Evolutionary conservation across 2,113 vertebrate species (phyloP).

Genomic region (Ceyx cyanopectus): DNA sequence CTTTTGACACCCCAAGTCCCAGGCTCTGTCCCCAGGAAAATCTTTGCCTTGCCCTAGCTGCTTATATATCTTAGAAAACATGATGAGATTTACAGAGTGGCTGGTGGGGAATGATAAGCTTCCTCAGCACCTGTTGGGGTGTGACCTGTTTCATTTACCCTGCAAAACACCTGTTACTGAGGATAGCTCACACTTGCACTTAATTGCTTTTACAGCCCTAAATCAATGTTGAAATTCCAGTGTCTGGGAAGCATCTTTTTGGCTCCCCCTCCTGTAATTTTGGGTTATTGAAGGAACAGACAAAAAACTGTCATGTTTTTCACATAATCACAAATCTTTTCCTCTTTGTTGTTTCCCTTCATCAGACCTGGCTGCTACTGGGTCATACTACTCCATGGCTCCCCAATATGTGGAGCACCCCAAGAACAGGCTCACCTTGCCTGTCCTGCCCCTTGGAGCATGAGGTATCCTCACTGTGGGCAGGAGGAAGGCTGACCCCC

Average conservation of each 20-base stretch:
- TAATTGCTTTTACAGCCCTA: background rate
- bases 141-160: background rate
- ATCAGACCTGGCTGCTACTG: background rate
- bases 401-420: background rate
- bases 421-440: background rate
- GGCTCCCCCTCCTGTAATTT: background rate
- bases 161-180: background rate
- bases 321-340: background rate
- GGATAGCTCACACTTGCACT: background rate
- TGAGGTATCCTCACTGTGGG: background rate
- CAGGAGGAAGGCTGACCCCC: background rate
- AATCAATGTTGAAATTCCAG: background rate
- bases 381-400: background rate
- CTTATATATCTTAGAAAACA: background rate
- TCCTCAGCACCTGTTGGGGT: background rate
- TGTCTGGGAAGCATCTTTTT: background rate
- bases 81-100: background rate
- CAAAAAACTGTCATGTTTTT: background rate
- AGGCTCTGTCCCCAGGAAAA: fast-evolving
- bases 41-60: fast-evolving
- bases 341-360: background rate
- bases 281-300: background rate
- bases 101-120: background rate
- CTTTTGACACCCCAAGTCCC: fast-evolving
- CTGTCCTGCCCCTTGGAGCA: fast-evolving